These are phyloP conservation scores for Drosophila greeni DNA, from an alignment of 2,888 invertebrate genomes.

Conservation along the genomic window DNA sequence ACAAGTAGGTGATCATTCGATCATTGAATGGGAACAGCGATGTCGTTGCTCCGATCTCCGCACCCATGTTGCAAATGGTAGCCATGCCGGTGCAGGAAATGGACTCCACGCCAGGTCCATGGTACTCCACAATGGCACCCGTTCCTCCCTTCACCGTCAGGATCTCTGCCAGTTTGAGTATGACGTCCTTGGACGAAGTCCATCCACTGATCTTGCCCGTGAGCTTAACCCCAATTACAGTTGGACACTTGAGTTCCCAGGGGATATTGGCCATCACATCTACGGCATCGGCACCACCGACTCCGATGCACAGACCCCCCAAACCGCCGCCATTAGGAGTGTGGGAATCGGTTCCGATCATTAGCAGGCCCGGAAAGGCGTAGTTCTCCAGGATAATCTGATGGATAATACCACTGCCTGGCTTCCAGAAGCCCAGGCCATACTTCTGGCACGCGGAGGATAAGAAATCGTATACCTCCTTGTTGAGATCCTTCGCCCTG, in stretches of 20 bases:
- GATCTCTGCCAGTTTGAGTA: constrained; percentile 96
- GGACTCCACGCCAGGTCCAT: constrained; percentile 97
- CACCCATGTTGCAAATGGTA: constrained; percentile 99
- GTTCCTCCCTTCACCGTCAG: constrained; percentile 99
- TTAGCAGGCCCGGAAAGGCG: constrained; percentile 97
- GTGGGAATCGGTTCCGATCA: constrained; percentile 99
- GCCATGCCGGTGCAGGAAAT: constrained; percentile 99
- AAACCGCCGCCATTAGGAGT: constrained; percentile 99
- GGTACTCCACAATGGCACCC: constrained; percentile 99
- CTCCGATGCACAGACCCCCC: constrained; percentile 98
- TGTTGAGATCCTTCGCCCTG: constrained; percentile 92
- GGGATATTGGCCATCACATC: constrained; percentile 99
- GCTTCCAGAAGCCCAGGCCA: constrained; percentile 99
- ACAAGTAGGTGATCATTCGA: constrained; percentile 94
- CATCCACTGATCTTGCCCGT: constrained; percentile 96
- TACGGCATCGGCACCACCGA: constrained; percentile 99
- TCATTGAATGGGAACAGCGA: constrained; percentile 97
- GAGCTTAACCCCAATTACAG: constrained; percentile 97
- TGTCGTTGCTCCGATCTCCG: constrained; percentile 99
- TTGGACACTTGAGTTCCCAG: constrained; percentile 99
- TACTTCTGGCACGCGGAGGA: constrained; percentile 97
- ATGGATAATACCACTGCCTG: constrained; percentile 99
- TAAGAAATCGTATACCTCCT: constrained; percentile 96
- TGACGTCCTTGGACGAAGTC: constrained; percentile 99
- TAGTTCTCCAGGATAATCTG: constrained; percentile 99